These are phyloP conservation scores for Adineta ricciae DNA, from an alignment of 2,888 invertebrate genomes.

Conservation along the genomic window DNA sequence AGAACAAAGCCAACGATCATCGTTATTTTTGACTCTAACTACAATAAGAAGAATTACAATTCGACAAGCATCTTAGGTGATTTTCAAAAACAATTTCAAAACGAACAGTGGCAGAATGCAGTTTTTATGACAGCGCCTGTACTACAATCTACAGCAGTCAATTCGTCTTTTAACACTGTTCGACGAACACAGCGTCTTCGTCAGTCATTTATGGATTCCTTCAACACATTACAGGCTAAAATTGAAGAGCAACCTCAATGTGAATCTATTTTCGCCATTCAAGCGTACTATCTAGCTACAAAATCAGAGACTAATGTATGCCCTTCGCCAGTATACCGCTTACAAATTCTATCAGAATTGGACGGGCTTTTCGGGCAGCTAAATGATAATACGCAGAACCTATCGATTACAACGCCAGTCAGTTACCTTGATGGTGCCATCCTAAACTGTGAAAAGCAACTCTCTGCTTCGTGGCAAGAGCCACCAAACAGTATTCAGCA, in stretches of 20 bases:
- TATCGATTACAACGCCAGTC: neutral
- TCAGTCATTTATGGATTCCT: neutral
- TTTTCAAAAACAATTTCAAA: neutral
- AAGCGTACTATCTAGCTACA: neutral
- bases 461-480: neutral
- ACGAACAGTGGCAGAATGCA: neutral
- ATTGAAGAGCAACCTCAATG: neutral
- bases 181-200: neutral
- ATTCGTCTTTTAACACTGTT: neutral
- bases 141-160: too few species aligned
- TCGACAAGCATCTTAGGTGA: too few species aligned
- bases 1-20: neutral
- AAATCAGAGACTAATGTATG: neutral
- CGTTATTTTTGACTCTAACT: neutral
- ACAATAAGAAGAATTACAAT: neutral
- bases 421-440: neutral
- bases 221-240: neutral
- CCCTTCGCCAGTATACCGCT: neutral
- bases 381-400: neutral
- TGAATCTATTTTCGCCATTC: neutral
- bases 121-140: neutral
- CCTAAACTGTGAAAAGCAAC: neutral
- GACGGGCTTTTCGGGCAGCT: neutral
- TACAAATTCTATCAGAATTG: neutral
- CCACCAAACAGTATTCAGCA: neutral